Evolutionary conservation across 2,888 invertebrate genomes (phyloP).

Genomic region (Synergus itoensis): DNA sequence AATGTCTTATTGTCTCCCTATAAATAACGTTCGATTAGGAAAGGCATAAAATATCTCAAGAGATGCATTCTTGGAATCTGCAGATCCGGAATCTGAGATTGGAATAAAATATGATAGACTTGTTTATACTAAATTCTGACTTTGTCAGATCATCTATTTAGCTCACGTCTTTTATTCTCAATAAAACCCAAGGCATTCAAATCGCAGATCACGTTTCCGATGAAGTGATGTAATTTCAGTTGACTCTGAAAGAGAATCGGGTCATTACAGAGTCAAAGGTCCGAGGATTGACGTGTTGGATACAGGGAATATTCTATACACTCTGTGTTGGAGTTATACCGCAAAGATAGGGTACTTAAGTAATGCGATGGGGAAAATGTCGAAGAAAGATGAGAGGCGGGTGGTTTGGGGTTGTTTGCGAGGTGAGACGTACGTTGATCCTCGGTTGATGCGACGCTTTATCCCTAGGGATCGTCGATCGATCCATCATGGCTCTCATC

Average conservation of each 20-base stretch:
- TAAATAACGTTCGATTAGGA: constrained; percentile 19
- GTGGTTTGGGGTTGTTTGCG: constrained; percentile 59
- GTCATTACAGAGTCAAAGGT: constrained; percentile 47
- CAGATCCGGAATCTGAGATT: not conserved
- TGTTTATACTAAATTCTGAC: not conserved
- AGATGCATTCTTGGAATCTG: not conserved
- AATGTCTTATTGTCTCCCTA: constrained; percentile 28
- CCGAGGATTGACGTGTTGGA: constrained; percentile 46
- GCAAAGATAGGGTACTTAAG: constrained; percentile 60
- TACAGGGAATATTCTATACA: constrained; percentile 56
- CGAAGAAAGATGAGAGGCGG: constrained; percentile 52
- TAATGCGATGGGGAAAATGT: constrained; percentile 57
- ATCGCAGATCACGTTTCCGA: constrained; percentile 31
- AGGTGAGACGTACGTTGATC: constrained; percentile 69
- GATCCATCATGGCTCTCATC: constrained; percentile 70
- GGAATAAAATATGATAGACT: not conserved
- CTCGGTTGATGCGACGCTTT: constrained; percentile 71
- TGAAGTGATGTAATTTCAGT: constrained; percentile 6
- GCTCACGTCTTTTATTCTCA: not conserved
- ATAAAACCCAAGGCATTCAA: not conserved
- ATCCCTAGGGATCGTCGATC: constrained; percentile 73
- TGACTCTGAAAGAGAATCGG: constrained; percentile 13
- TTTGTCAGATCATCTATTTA: not conserved
- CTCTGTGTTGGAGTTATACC: constrained; percentile 43
- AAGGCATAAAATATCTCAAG: not conserved